Base-by-base conservation (phyloP, 2,797 vertebrate species). In the Chromobotia macracanthus region DNA sequence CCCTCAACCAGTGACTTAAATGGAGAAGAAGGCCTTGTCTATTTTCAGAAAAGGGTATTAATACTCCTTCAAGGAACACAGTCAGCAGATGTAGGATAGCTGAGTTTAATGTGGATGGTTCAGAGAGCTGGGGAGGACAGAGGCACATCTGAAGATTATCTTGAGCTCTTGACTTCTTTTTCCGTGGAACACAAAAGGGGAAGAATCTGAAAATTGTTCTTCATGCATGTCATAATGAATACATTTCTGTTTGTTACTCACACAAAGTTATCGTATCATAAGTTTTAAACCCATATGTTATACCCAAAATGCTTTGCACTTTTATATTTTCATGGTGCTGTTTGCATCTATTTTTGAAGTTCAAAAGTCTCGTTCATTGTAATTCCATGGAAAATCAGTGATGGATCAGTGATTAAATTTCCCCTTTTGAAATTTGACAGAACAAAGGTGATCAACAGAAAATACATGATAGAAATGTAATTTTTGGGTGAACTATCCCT, bases 21-120 rank as follows among this genome's bases (percentile, higher is more conserved):
- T 93, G 92, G 91, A 88, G 87, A 85, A 89, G 86, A 90, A 89
- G 87, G 82, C 85, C 83, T 75, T 68, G 83, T 90, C 86, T 95
- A 95, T 94, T 94, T 94, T 90, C 85, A 91, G 83, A 82, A 89
- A 80, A 11, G 79, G 85, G 90, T 94, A 95, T 95, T 94, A 93
- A 93, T 95, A 94, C 91, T 86, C 66, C 84, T 77, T 82, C 75
- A 90, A 91, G 89, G 85, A 84, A 90, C 87, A 72, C 82, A 82
- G 91, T 93, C 93, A 93, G 92, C 92, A 92, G 86, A 89, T 86
- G 83, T 56, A 51, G 85, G 70, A 84, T 48, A 82, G 85, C 73
- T 67, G 79, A 84, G 63, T 78, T 86, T 83, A 85, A 71, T 66
- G 77, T 83, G 60, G 79, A n/a, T 72, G 86, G 38, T 77, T 68